A percentile compares a stretch with the other conserved stretches of the same genome.
These are phyloP conservation scores for Chydorus sphaericus DNA, from an alignment of 2,888 invertebrate species.

Conservation along the genomic window DNA sequence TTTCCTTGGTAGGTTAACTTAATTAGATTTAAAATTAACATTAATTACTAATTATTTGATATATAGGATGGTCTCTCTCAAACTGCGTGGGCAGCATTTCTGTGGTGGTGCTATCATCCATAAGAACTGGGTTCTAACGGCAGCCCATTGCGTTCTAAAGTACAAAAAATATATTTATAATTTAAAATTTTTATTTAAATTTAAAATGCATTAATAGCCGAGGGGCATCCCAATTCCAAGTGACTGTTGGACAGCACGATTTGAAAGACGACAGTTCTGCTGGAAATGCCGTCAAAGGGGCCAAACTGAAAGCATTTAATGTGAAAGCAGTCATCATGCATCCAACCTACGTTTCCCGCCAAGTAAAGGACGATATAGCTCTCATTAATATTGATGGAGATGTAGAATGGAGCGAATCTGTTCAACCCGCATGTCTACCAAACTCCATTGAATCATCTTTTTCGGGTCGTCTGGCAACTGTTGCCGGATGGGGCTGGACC, in stretches of 20 bases:
- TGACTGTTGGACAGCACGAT: conserved; percentile 2
- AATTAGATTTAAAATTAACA: background rate
- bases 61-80: conserved; percentile 2
- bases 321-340: conserved; percentile 48
- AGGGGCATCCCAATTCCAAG: background rate
- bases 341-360: conserved; percentile 42
- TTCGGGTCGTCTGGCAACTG: conserved; percentile 45
- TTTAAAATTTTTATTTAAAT: background rate
- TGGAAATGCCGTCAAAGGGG: too few species aligned
- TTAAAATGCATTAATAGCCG: background rate
- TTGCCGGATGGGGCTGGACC: conserved; percentile 78
- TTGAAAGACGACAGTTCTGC: background rate
- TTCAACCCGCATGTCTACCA: conserved; percentile 65
- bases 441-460: conserved; percentile 32
- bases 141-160: conserved; percentile 74
- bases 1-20: conserved; percentile 5
- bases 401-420: conserved; percentile 49
- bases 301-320: conserved; percentile 22
- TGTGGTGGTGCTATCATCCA: conserved; percentile 70
- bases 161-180: conserved; percentile 24
- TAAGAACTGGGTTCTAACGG: conserved; percentile 81
- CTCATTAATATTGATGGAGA: conserved; percentile 26
- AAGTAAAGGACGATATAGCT: conserved; percentile 11
- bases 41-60: background rate
- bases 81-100: conserved; percentile 3